Conservation (phyloP, 2,888 invertebrate genomes). For the Dolomedes plantarius region DNA sequence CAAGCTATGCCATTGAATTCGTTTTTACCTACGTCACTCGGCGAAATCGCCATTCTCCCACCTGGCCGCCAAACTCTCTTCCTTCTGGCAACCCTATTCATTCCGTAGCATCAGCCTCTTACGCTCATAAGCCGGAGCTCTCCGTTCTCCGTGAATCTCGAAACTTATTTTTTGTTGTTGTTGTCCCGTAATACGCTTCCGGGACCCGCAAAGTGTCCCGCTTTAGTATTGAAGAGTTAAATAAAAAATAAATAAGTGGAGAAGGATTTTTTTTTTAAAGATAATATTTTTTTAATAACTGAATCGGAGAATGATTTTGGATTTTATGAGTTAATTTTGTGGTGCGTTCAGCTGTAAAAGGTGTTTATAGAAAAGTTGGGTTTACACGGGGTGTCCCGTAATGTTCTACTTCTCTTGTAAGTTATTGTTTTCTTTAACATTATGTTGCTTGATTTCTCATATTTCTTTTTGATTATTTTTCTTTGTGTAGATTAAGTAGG, state of each 20-base stretch:
- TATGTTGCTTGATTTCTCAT: neutral
- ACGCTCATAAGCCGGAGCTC: conserved; percentile 30
- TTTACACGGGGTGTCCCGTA: conserved; percentile 11
- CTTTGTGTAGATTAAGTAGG: too few species aligned
- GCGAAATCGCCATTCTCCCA: conserved; percentile 29
- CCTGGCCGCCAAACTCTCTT: conserved; percentile 29
- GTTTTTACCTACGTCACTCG: neutral
- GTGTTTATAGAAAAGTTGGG: too few species aligned
- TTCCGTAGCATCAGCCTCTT: conserved; percentile 57
- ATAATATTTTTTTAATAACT: too few species aligned
- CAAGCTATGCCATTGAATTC: neutral
- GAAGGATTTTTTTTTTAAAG: too few species aligned
- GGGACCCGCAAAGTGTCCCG: neutral
- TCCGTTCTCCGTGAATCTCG: conserved; percentile 43
- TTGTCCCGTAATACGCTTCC: conserved; percentile 4
- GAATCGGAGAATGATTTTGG: too few species aligned
- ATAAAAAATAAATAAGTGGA: neutral
- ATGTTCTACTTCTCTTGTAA: conserved; percentile 63
- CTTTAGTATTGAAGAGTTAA: neutral
- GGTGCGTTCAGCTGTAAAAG: neutral
- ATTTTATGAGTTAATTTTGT: neutral
- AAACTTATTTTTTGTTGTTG: conserved; percentile 50
- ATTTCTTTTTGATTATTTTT: too few species aligned
- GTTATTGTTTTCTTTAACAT: conserved; percentile 8
- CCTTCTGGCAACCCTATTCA: conserved; percentile 46